phyloP scores from a whole-genome alignment of 2,888 invertebrate genomes.

The Macroteleia sp. region DNA sequence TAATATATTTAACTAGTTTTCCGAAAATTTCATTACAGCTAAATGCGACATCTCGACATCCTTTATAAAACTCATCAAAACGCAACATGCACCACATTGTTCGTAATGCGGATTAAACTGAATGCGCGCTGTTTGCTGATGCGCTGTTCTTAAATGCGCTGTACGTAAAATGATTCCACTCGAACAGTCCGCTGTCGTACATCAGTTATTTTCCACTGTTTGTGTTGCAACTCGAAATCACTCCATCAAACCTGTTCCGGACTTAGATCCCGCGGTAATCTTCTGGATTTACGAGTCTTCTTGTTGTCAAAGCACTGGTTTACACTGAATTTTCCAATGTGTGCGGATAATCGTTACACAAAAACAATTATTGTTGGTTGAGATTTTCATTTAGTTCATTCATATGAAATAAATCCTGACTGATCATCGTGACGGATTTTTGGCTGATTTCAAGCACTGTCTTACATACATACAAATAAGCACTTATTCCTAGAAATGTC shows the following conservation, averaged over 20 bases:
- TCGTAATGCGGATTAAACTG: conserved; percentile 43
- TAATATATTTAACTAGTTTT: no score
- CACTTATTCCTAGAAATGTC: no score
- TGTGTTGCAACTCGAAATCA: conserved; percentile 36
- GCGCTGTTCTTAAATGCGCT: conserved; percentile 25
- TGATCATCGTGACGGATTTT: no score
- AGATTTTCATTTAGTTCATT: no score
- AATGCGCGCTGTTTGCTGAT: conserved; percentile 33
- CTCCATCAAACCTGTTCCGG: conserved; percentile 49
- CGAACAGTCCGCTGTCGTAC: conserved; percentile 23
- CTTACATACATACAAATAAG: no score
- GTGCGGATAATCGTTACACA: conserved; percentile 38
- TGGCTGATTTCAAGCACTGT: no score
- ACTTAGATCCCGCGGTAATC: conserved; percentile 54
- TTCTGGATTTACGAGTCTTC: conserved; percentile 49
- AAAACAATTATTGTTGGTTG: no score
- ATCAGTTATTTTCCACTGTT: conserved; percentile 41
- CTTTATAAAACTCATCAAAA: conserved; percentile 43
- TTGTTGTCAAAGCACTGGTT: conserved; percentile 52
- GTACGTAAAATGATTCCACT: conserved; percentile 43
- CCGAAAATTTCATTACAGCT: not conserved
- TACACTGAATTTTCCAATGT: conserved; percentile 34
- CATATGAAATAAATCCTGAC: no score
- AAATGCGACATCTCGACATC: not conserved
- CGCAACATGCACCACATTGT: conserved; percentile 15